Base-by-base conservation (phyloP, 2,113 vertebrate genomes). In the Nematolebias whitei region DNA sequence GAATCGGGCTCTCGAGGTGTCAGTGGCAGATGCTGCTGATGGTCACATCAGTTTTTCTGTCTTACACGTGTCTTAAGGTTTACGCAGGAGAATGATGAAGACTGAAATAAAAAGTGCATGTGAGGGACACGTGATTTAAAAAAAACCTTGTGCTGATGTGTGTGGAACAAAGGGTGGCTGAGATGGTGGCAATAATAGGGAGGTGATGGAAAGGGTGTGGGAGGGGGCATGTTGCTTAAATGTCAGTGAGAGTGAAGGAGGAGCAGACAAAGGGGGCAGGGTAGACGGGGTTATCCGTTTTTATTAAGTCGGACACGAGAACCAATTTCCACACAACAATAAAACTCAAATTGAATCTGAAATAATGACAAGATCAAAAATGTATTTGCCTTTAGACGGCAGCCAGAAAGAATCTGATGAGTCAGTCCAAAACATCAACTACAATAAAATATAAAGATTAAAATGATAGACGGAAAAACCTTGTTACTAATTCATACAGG, bases 241-340 rank as follows among this genome's bases (percentile, higher is more conserved):
- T 87, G 80, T 83, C 82, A 83, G 41, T 39, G 47, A 60, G 57
- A 69, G 40, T 57, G 59, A 71, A 55, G 71, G 69, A 68, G 76
- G 77, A 69, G 39, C 59, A 85, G 79, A 83, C 68, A 76, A 78
- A 76, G 10, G 18, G 19, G 45, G 52, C 44, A 57, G 52, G 50
- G 48, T 19, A 32, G 63, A 24, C 26, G 23, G 39, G 19, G 29
- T 1, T 26, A 32, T n/a, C 40, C 54, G 23, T 4, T 24, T 47
- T 48, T 15, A 49, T 6, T 55, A n/a, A 47, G 32, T 43, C 5
- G 32, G 4, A 51, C 22, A 24, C 32, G 2, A 2, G 14, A 61
- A 12, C 29, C 4, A 48, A 15, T 20, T 22, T 38, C 38, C 19
- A 62, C 44, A n/a, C 13, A 6, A 50, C 2, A 55, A n/a, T 38